Base-by-base conservation (phyloP, 2,888 invertebrate species). In the Gastrophysa polygoni region DNA sequence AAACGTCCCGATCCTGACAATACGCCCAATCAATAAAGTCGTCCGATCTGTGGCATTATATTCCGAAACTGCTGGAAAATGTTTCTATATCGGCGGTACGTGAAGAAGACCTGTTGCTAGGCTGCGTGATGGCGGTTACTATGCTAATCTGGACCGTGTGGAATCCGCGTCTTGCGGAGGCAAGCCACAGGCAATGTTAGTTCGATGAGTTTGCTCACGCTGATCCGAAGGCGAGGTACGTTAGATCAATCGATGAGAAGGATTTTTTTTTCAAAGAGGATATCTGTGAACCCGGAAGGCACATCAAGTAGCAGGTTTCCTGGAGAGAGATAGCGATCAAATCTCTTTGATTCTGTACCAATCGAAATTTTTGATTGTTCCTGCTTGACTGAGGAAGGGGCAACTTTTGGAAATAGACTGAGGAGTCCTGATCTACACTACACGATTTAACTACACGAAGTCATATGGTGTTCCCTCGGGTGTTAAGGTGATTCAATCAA, bases 81-180 rank as follows among this genome's bases (percentile, higher is more conserved):
- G 24, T 17, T 10, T 7, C 4, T 24, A 34, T 51, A 51, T 51
- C 51, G 29, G 51, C 51, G 32, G 43, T 54, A 54, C 43, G 54
- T 54, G 43, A 34, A 43, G 17, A 17, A 28, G 38, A 52, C 54
- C 54, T 54, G 54, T 54, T 54, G 54, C 54, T 54, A 44, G 18
- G 24, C 43, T 21, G 54, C 24, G 11, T 21, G 6, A 8, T 44
- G 51, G 58, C 58, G 58, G 58, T 59, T 52, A 47, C 46, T 59
- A 47, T 59, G 59, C 47, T 59, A 59, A 59, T 59, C 52, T 59
- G 54, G 54, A 8, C 21, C 6, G 44, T 43, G 43, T 38, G 38
- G 43, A 18, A 46, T 1, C 20, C 52, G 29, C 38, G 38, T 16
- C 38, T 16, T 38, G n/a, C 11, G 51, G 51, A 32, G 38, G 10